phyloP scores from a whole-genome alignment of 1,140 invertebrate species.

The Conopomorpha cramerella region DNA sequence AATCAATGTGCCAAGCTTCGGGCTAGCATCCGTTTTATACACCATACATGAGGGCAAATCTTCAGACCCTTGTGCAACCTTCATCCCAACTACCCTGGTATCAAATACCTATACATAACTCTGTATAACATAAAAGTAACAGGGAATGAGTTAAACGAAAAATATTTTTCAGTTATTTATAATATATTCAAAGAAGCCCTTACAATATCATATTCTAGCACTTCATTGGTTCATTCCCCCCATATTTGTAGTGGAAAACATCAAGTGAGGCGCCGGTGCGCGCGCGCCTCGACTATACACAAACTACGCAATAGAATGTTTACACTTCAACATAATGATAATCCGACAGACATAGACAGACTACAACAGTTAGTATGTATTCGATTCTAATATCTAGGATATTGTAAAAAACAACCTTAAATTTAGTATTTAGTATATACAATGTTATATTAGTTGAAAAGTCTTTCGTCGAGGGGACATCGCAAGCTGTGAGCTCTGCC shows the following conservation, averaged over 20 bases:
- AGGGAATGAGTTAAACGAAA: too few relatives aligned
- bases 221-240: neutral
- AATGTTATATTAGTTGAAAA: slow-evolving; percentile 35
- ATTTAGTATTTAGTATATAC: slow-evolving; percentile 55
- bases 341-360: slow-evolving; percentile 21
- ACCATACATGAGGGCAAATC: too few relatives aligned
- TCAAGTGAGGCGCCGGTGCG: too few relatives aligned
- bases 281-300: too few relatives aligned
- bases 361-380: slow-evolving; percentile 52
- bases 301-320: slow-evolving; percentile 11
- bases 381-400: slow-evolving; percentile 45
- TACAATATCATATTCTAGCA: too few relatives aligned
- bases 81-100: too few relatives aligned
- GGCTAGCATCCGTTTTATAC: too few relatives aligned
- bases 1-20: slow-evolving; percentile 38
- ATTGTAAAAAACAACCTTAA: slow-evolving; percentile 58
- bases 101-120: too few relatives aligned
- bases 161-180: too few relatives aligned
- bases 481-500: neutral
- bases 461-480: neutral
- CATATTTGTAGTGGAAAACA: neutral
- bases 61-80: too few relatives aligned
- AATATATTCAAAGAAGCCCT: too few relatives aligned
- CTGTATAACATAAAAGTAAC: too few relatives aligned
- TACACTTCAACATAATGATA: slow-evolving; percentile 19